Evolutionary conservation across 2,888 invertebrate species (phyloP).

Genomic region (Andrena flavipes): DNA sequence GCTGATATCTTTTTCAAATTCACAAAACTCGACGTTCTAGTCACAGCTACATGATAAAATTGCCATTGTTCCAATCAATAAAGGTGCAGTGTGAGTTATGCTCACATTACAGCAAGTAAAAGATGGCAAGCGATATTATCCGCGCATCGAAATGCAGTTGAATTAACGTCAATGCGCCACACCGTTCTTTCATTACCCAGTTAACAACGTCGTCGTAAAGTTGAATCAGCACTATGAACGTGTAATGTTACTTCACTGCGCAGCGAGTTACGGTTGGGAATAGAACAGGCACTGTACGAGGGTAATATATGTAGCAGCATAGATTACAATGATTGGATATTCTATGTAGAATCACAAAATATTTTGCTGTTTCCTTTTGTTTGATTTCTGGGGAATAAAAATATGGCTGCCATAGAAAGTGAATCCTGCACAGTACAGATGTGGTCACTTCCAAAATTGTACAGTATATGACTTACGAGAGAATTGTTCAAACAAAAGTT

Average conservation of each 20-base stretch:
- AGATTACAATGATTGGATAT: conserved; percentile 19
- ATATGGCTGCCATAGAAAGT: background rate
- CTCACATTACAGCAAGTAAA: background rate
- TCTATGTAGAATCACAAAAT: conserved; percentile 6
- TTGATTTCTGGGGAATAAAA: background rate
- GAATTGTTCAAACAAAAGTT: too few relatives aligned
- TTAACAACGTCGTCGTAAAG: conserved; percentile 41
- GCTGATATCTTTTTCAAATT: too few relatives aligned
- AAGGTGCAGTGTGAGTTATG: background rate
- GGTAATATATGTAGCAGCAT: conserved; percentile 3
- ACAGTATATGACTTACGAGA: too few relatives aligned
- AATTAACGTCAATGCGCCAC: conserved; percentile 28
- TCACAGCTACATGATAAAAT: background rate
- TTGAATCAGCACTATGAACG: conserved; percentile 37
- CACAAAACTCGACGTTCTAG: too few relatives aligned
- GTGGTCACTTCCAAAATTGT: too few relatives aligned
- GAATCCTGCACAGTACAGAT: too few relatives aligned
- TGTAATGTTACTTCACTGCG: background rate
- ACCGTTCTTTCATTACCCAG: conserved; percentile 49
- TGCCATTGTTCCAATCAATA: too few relatives aligned
- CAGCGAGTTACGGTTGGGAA: conserved; percentile 14
- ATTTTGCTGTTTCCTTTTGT: conserved; percentile 5
- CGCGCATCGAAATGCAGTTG: conserved; percentile 3
- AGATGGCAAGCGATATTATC: background rate
- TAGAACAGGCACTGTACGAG: background rate